These are phyloP conservation scores for Ptyas mucosa DNA, from an alignment of 2,113 vertebrate species.

Conservation along the genomic window DNA sequence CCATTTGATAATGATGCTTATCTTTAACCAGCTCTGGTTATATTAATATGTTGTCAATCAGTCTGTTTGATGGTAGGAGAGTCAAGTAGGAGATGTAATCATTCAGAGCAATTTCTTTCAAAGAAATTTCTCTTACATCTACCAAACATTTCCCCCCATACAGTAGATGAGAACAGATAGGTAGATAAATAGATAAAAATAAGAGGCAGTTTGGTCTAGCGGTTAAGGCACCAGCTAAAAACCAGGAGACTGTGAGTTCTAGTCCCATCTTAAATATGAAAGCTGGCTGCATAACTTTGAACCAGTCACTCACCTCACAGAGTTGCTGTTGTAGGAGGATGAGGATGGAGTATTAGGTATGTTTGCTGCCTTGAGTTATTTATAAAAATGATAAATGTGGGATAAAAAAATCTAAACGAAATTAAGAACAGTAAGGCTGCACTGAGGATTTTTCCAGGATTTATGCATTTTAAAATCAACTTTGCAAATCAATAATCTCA, in stretches of 20 bases:
- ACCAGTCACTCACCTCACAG: not conserved
- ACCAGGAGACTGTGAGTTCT: too few species aligned
- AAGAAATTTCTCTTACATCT: not conserved
- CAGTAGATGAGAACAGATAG: not conserved
- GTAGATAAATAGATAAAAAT: too few species aligned
- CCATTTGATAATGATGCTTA: not conserved
- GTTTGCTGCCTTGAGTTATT: not conserved
- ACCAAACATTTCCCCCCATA: not conserved
- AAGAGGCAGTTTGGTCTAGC: too few species aligned
- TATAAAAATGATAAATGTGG: not conserved
- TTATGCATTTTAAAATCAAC: not conserved
- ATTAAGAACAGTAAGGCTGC: not conserved
- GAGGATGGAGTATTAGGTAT: not conserved
- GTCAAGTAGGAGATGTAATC: not conserved
- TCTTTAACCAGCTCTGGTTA: not conserved
- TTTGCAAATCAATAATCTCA: not conserved
- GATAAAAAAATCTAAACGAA: not conserved
- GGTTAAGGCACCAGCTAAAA: too few species aligned
- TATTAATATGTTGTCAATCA: not conserved
- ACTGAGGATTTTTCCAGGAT: not conserved
- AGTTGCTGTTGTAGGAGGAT: not conserved
- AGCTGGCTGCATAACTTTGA: not conserved
- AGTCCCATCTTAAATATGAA: too few species aligned
- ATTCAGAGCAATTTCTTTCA: not conserved
- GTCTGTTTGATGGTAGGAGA: not conserved